These are phyloP conservation scores for Pangasius krempfi DNA, from an alignment of 2,797 vertebrate species.

Conservation along the genomic window DNA sequence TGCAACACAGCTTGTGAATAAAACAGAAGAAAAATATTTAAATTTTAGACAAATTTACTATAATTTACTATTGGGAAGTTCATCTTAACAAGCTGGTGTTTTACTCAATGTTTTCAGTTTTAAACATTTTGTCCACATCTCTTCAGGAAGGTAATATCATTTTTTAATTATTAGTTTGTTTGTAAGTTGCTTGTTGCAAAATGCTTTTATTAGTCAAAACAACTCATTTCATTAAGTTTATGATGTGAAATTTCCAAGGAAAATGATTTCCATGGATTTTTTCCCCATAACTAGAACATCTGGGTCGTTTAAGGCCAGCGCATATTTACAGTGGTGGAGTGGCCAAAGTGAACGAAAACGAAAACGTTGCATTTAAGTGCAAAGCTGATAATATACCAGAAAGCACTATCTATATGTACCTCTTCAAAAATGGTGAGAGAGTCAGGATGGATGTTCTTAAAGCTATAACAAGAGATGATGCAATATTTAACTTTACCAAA, in stretches of 20 bases:
- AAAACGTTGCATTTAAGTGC: background rate
- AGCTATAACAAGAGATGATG: background rate
- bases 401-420: background rate
- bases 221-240: background rate
- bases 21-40: background rate
- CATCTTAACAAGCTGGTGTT: background rate
- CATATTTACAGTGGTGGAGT: background rate
- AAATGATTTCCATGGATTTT: background rate
- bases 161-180: background rate
- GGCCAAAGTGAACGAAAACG: background rate
- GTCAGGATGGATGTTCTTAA: background rate
- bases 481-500: background rate
- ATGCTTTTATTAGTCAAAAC: background rate
- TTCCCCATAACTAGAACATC: background rate
- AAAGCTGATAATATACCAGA: background rate
- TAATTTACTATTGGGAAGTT: background rate
- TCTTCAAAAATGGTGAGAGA: slow-evolving; percentile 7
- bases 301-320: background rate
- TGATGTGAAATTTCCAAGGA: background rate
- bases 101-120: background rate
- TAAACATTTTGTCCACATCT: background rate
- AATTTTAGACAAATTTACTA: background rate
- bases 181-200: background rate
- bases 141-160: background rate
- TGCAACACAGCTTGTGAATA: background rate